Evolutionary conservation across 2,888 invertebrate genomes (phyloP), one percentile per base, ranked within the genome.

Genomic region (Caenorhabditis sp.): DNA sequence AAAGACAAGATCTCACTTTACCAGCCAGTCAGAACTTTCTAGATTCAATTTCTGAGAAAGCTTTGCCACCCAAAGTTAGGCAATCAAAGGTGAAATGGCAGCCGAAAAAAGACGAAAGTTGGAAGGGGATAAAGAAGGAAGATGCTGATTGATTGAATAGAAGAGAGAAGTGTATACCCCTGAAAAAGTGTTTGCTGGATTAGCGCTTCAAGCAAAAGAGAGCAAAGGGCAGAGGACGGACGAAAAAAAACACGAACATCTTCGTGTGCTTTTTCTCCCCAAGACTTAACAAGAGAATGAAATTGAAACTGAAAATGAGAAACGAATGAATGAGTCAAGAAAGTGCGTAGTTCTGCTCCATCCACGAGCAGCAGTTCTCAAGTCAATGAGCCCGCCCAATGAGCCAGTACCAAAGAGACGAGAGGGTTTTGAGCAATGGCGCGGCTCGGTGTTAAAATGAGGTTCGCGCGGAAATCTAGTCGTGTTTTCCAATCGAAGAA

Each of bases 221-320:
- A 38, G 35, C 26, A 14, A n/a, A 31, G 61, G 41, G 26, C 22
- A 58, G 41, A 58, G 8, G 47, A 22, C 16, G 0, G 26, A 26
- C 54, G 26, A 41, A 66, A 35, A 41, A 74, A 44, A 16, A 49
- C 24, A 28, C 54, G 69, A 68, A 68, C 68, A 61, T 69, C 51
- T 69, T 38, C 35, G 35, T 68, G 38, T 54, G 54, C 51, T 26
- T 26, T 51, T 41, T 58, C 56, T 22, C 24, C 24, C 59, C 59
- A 59, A 41, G 63, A 58, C 47, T 69, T 59, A 51, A 41, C 22
- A 24, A 58, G 59, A 16, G 41, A 69, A 63, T 77, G 69, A 63
- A 77, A 77, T 70, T 77, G 69, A 63, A 77, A 77, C 54, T 54
- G 54, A 35, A 38, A 38, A 3, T 41, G 58, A 47, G 51, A 69